Evolutionary conservation across 2,797 vertebrate genomes (phyloP).

Genomic region (Kryptolebias ocellatus): DNA sequence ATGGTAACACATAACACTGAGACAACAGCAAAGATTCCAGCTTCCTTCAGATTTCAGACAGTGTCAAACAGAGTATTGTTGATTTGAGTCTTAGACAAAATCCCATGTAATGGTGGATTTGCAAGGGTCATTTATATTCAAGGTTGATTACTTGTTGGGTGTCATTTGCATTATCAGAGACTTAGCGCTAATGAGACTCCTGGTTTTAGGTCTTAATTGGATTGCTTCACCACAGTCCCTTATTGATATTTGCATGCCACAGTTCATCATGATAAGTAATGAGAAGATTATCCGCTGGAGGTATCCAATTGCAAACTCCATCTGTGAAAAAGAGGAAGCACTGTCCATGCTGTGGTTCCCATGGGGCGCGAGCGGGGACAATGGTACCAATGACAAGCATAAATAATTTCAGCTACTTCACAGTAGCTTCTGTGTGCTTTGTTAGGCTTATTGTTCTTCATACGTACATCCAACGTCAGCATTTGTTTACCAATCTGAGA

Average conservation of each 20-base stretch:
- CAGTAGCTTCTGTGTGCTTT: constrained; percentile 9
- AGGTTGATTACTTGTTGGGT: constrained; percentile 76
- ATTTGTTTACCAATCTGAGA: constrained; percentile 50
- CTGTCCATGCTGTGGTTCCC: constrained; percentile 57
- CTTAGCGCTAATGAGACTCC: constrained; percentile 83
- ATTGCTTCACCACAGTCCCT: constrained; percentile 83
- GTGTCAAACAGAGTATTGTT: constrained; percentile 49
- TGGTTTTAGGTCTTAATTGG: constrained; percentile 85
- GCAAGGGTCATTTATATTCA: constrained; percentile 80
- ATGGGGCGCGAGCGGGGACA: constrained; percentile 39
- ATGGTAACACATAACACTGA: not conserved
- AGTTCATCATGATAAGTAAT: constrained; percentile 88
- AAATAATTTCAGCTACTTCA: constrained; percentile 21
- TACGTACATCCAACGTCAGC: constrained; percentile 27
- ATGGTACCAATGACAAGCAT: constrained; percentile 39
- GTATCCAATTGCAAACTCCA: constrained; percentile 79
- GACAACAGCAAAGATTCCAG: constrained; percentile 1
- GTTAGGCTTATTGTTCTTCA: constrained; percentile 15
- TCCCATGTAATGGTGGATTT: constrained; percentile 73
- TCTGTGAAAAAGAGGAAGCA: constrained; percentile 69
- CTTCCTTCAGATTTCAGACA: constrained; percentile 10
- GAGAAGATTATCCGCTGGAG: constrained; percentile 84
- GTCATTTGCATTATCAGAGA: constrained; percentile 84
- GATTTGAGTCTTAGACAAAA: constrained; percentile 55
- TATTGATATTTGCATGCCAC: constrained; percentile 86